Conservation (phyloP, 2,797 vertebrate genomes). For the Oreortyx pictus region DNA sequence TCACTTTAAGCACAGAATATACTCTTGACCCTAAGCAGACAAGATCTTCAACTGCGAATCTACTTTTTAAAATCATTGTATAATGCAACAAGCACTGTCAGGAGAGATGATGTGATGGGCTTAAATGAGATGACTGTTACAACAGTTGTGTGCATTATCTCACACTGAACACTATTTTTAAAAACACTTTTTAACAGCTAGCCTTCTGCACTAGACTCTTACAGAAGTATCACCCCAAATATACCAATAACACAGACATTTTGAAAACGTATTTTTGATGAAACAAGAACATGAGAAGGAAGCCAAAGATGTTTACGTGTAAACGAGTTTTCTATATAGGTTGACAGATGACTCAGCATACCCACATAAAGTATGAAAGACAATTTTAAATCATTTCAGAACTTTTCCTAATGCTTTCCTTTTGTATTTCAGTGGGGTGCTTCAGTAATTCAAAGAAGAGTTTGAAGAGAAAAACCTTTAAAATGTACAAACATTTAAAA, state of each 20-base stretch:
- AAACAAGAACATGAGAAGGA: background rate
- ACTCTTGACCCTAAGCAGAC: background rate
- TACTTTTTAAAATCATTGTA: background rate
- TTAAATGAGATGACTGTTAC: background rate
- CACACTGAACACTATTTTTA: background rate
- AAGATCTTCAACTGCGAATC: background rate
- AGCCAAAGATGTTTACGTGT: background rate
- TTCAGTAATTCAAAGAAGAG: background rate
- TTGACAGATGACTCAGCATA: background rate
- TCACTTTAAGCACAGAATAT: background rate
- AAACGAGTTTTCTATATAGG: background rate
- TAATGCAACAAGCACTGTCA: background rate
- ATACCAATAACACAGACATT: background rate
- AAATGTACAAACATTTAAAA: background rate
- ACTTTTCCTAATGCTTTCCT: background rate
- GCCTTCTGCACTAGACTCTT: background rate
- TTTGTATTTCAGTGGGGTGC: background rate
- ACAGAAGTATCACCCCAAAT: background rate
- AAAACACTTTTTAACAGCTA: background rate
- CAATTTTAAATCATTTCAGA: background rate
- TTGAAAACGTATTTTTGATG: background rate
- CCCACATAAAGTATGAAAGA: background rate
- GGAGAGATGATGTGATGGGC: background rate
- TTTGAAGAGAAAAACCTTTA: background rate
- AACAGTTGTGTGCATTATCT: background rate